These are phyloP conservation scores for Equus quagga DNA, from an alignment of 2,113 vertebrate species.

Conservation along the genomic window DNA sequence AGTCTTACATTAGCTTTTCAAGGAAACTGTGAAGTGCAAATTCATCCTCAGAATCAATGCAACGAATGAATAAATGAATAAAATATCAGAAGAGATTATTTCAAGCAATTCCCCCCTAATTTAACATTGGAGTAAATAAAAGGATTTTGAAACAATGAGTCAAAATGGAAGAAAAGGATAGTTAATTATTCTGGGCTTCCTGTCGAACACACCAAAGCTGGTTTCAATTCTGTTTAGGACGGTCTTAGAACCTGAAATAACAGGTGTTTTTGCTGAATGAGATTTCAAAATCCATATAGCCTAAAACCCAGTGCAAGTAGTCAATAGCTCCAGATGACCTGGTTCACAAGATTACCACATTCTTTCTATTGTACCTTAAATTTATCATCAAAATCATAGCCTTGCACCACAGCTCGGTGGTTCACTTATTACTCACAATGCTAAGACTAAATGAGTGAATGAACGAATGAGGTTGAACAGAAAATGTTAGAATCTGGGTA, in stretches of 20 bases:
- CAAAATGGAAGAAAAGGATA: background rate
- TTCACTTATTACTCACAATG: slow-evolving; percentile 8
- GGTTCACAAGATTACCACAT: background rate
- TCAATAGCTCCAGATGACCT: background rate
- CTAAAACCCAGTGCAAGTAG: background rate
- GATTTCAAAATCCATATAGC: background rate
- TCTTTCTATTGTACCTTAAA: background rate
- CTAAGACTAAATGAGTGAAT: background rate
- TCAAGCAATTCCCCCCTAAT: background rate
- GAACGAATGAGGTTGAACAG: background rate
- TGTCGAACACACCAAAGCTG: background rate
- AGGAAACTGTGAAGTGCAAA: slow-evolving; percentile 30
- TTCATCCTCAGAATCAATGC: slow-evolving; percentile 14
- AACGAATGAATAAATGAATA: slow-evolving; percentile 3
- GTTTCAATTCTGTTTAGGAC: background rate
- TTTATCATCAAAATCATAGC: background rate
- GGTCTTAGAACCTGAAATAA: slow-evolving; percentile 35
- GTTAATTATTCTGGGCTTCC: background rate
- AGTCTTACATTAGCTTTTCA: slow-evolving; percentile 10
- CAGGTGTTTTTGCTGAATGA: background rate
- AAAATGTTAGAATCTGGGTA: slow-evolving; percentile 1
- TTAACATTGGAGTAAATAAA: background rate
- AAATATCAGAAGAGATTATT: background rate
- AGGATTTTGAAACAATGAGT: background rate
- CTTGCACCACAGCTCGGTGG: slow-evolving; percentile 29